Conservation (phyloP, 2,888 invertebrate genomes). For the Cephus pulcher region DNA sequence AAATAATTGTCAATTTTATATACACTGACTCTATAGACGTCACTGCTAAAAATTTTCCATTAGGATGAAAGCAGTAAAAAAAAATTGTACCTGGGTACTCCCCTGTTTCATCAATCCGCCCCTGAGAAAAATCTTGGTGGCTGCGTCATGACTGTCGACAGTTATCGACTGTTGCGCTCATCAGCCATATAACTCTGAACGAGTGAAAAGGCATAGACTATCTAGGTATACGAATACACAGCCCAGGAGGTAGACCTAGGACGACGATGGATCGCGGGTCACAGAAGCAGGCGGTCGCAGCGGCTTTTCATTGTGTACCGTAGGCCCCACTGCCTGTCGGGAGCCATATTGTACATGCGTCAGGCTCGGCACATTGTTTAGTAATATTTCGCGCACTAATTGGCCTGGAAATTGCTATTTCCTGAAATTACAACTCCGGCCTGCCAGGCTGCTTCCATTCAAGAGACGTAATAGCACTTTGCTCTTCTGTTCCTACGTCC, state of each 20-base stretch:
- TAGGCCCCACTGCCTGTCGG: constrained; percentile 6
- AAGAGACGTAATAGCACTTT: constrained; percentile 31
- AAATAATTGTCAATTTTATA: neutral
- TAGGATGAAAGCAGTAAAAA: neutral
- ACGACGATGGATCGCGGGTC: neutral
- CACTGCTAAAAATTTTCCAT: neutral
- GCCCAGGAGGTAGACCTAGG: neutral
- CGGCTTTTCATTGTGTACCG: constrained; percentile 20
- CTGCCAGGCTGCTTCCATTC: constrained; percentile 28
- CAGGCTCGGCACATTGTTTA: constrained; percentile 52
- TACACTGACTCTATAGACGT: neutral
- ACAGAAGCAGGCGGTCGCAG: neutral
- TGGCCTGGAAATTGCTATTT: constrained; percentile 56
- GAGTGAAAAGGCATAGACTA: neutral
- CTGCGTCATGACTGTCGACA: neutral
- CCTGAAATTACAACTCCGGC: constrained; percentile 48
- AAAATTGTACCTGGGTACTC: neutral
- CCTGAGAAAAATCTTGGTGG: neutral
- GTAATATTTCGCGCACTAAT: constrained; percentile 57
- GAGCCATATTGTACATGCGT: constrained; percentile 44
- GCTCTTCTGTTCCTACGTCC: neutral
- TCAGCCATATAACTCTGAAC: neutral
- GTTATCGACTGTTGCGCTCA: neutral
- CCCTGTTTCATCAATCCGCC: neutral
- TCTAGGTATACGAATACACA: neutral